Conservation (phyloP, 1,140 invertebrate genomes). For the Augochlora pura region DNA sequence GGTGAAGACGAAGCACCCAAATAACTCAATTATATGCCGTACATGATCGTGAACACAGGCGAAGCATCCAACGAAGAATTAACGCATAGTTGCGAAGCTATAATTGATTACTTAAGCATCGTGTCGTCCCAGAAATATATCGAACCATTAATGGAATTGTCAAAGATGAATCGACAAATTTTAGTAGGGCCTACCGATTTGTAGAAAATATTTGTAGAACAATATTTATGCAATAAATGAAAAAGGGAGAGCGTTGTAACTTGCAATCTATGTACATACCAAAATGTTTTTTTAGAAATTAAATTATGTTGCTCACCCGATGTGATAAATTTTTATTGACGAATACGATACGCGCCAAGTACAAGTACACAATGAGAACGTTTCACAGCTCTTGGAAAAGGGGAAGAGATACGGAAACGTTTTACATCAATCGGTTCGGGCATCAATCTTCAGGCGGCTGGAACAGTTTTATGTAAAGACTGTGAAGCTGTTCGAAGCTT, state of each 20-base stretch:
- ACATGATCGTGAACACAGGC: too few species aligned
- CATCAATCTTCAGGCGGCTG: not conserved
- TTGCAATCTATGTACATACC: not conserved
- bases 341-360: too few species aligned
- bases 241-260: too few species aligned
- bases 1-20: not conserved
- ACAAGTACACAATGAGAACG: too few species aligned
- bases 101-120: not conserved
- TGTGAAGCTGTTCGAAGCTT: slow-evolving; percentile 89
- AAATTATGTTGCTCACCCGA: too few species aligned
- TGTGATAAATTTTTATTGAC: too few species aligned
- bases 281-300: too few species aligned
- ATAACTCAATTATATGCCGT: not conserved
- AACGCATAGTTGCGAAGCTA: not conserved
- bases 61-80: too few species aligned
- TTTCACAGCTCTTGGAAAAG: too few species aligned
- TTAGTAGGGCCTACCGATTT: not conserved
- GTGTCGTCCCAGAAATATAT: not conserved
- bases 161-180: not conserved
- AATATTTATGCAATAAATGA: not conserved
- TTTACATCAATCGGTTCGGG: not conserved
- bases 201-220: not conserved
- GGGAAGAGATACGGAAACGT: not conserved
- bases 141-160: not conserved
- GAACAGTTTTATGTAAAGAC: slow-evolving; percentile 13